Percentiles rank a stretch among this genome's conserved stretches.
Conservation (phyloP, 2,888 invertebrate genomes). For the Hirtodrosophila confusa region DNA sequence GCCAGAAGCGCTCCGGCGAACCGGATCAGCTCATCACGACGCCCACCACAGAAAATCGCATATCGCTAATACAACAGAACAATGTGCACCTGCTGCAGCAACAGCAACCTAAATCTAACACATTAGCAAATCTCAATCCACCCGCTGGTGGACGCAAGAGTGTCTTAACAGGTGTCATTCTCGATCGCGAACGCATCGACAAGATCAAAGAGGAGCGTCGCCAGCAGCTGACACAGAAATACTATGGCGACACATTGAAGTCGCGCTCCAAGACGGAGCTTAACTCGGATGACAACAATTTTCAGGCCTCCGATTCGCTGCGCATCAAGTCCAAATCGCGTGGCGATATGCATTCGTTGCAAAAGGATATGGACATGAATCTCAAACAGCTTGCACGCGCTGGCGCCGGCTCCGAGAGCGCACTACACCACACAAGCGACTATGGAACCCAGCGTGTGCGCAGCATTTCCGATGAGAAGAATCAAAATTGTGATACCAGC, state of each 20-base stretch:
- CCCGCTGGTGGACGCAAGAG: constrained; percentile 61
- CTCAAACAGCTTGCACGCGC: constrained; percentile 76
- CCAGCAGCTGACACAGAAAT: constrained; percentile 92
- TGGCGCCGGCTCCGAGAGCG: constrained; percentile 76
- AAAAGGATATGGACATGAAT: constrained; percentile 82
- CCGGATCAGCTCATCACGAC: constrained; percentile 82
- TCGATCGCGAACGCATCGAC: constrained; percentile 93
- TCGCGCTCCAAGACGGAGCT: constrained; percentile 85
- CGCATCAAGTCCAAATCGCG: constrained; percentile 84
- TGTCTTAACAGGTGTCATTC: constrained; percentile 86
- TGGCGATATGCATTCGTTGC: constrained; percentile 81
- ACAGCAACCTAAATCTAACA: constrained; percentile 35
- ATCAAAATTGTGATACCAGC: constrained; percentile 82
- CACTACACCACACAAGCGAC: constrained; percentile 55
- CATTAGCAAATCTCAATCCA: constrained; percentile 20
- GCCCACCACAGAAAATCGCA: constrained; percentile 87
- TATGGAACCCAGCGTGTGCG: constrained; percentile 76
- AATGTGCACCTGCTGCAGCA: constrained; percentile 65
- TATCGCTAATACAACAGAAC: constrained; percentile 87
- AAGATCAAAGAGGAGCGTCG: constrained; percentile 96
- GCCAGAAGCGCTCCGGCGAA: constrained; percentile 54
- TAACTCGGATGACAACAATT: constrained; percentile 81
- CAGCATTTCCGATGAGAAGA: constrained; percentile 84
- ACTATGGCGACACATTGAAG: constrained; percentile 91
- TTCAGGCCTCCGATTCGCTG: constrained; percentile 78